Evolutionary conservation across 2,888 invertebrate genomes (phyloP), one percentile per base, ranked within the genome.

Genomic region (Ennomos fuscantarius): DNA sequence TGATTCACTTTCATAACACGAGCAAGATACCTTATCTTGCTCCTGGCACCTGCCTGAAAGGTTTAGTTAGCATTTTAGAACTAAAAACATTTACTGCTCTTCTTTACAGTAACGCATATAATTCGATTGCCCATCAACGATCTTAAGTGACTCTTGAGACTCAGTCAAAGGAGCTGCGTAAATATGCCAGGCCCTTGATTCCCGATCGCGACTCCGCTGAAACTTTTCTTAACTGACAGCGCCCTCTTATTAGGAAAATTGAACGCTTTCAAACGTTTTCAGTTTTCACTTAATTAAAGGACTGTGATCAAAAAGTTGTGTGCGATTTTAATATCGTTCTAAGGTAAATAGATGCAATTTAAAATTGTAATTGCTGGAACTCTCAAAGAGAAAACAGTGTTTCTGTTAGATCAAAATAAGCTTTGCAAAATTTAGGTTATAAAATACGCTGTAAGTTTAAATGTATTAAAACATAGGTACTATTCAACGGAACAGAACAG

Each of bases 71-170:
- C 24, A 24, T 24, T 24, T 3, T 24, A 24, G 24, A 3, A 24
- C 6, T 24, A 24, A 24, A 24, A 24, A 24, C 24, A 24, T 24
- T 24, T 24, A 24, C 24, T 24, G 6, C 24, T 24, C 24, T 24
- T 1, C 5, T 42, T 12, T 41, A 42, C 33, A 43, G 42, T 43
- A 44, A 48, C 32, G n/a, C 70, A 69, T 79, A 80, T 80, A 81
- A 82, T 81, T 82, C 74, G 76, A 86, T 84, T 82, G 83, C 85
- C 87, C 86, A 86, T 89, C 87, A 85, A 84, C 66, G 78, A 77
- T 82, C 82, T 87, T 83, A 84, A 88, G 87, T 83, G 85, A 81
- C 80, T 83, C 68, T 87, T 43, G 88, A 87, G 89, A 89, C 86
- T 71, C 66, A 57, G 33, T 80, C 82, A 72, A 73, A 79, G 74